Conservation (phyloP, 2,113 vertebrate genomes). For the Ptilorrhoa leucosticta region DNA sequence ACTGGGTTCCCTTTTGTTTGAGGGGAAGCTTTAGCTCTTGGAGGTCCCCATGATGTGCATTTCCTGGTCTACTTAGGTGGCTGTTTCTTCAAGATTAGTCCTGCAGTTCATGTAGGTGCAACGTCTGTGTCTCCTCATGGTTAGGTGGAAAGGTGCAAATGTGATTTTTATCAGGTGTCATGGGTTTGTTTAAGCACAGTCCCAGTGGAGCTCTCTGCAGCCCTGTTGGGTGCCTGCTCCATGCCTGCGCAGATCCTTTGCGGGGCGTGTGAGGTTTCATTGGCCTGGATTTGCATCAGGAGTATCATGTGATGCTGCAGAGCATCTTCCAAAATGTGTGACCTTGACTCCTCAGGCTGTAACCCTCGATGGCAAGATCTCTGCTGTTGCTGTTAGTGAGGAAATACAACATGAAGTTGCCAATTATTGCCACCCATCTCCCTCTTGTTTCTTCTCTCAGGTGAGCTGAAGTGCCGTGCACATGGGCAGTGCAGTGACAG, state of each 20-base stretch:
- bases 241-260: not conserved
- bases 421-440: fast-evolving
- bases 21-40: not conserved
- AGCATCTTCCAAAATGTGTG: not conserved
- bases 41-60: not conserved
- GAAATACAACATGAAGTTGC: not conserved
- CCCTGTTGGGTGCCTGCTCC: not conserved
- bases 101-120: not conserved
- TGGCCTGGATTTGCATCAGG: not conserved
- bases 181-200: not conserved
- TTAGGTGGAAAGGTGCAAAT: not conserved
- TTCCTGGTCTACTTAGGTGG: not conserved
- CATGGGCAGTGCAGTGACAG: fast-evolving
- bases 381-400: not conserved
- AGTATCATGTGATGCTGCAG: not conserved
- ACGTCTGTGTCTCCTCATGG: not conserved
- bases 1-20: not conserved
- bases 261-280: fast-evolving
- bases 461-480: fast-evolving
- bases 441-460: not conserved
- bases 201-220: not conserved
- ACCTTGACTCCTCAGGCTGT: not conserved
- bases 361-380: not conserved
- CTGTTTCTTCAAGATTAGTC: not conserved
- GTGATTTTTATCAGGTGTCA: not conserved